Evolutionary conservation across 2,113 vertebrate species (phyloP), one percentile per base, ranked within the genome.

Genomic region (Myotis yumanensis): DNA sequence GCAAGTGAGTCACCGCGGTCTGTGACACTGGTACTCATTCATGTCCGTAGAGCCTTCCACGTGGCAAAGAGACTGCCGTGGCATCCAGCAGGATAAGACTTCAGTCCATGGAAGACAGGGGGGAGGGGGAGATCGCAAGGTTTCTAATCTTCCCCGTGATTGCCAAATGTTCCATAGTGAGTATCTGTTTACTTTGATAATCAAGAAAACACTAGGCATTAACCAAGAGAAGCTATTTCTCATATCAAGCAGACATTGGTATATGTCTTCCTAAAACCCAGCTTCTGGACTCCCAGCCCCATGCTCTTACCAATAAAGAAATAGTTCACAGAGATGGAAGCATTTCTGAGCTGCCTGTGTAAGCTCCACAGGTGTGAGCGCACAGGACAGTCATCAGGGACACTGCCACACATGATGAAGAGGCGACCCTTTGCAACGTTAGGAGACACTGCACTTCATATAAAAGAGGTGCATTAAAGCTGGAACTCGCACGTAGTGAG

Each of bases 21-120:
- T 6, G 7, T 9, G 28, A 3, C 14, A 11, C 5, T 1, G 54
- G 18, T 23, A 5, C 0, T 0, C 57, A 7, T 32, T 20, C 23
- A 11, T 12, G 0, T 14, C 2, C 11, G 1, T 2, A 35, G 5
- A 23, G 4, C 14, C 7, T 1, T 5, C 16, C 1, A 20, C 11
- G 4, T 0, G 23, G 46, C 25, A 2, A 12, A 7, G 40, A 4
- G 12, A 59, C 30, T 3, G 35, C 30, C 1, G 1, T 2, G 37
- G 46, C 7, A 17, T 4, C 32, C 43, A 23, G 51, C 17, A 16
- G 0, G 28, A 46, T 5, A 2, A 30, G 4, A 22, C 43, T 68
- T 80, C 23, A 15, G 23, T 52, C 52, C 10, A 0, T 12, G 20
- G 57, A 2, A 4, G 25, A 52, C 51, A 68, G 43, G 43, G 30